These are phyloP conservation scores for Erebia ligea DNA, from an alignment of 2,888 invertebrate species.

Conservation along the genomic window DNA sequence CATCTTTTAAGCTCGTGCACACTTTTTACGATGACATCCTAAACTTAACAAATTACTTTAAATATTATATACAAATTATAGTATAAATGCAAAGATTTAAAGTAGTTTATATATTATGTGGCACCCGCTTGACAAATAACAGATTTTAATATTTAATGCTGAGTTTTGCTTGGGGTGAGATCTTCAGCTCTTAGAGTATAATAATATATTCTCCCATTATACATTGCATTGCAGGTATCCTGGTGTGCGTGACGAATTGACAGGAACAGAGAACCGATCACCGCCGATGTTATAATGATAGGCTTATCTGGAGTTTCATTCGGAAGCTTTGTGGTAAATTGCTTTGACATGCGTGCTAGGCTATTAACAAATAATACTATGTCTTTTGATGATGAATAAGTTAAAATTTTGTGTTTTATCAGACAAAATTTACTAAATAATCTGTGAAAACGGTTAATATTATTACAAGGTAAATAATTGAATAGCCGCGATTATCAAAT, in stretches of 20 bases:
- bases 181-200: slow-evolving; percentile 8
- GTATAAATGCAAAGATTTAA: no score
- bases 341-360: slow-evolving; percentile 1
- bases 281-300: slow-evolving; percentile 20
- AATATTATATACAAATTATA: no score
- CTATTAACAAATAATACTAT: not conserved
- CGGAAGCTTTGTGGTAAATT: slow-evolving; percentile 9
- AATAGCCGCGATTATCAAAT: no score
- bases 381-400: no score
- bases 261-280: slow-evolving; percentile 15
- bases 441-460: not conserved
- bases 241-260: slow-evolving; percentile 12
- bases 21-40: no score
- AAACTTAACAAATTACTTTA: no score
- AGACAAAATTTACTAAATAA: not conserved
- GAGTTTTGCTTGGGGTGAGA: not conserved
- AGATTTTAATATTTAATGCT: not conserved
- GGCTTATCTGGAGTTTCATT: slow-evolving; percentile 19
- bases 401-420: no score
- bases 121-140: no score
- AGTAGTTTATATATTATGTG: no score
- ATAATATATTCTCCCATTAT: slow-evolving; percentile 14
- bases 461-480: no score
- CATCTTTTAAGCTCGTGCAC: no score
- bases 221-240: slow-evolving; percentile 15